Evolutionary conservation across 2,888 invertebrate species (phyloP).

Genomic region (Tinea semifulvella): DNA sequence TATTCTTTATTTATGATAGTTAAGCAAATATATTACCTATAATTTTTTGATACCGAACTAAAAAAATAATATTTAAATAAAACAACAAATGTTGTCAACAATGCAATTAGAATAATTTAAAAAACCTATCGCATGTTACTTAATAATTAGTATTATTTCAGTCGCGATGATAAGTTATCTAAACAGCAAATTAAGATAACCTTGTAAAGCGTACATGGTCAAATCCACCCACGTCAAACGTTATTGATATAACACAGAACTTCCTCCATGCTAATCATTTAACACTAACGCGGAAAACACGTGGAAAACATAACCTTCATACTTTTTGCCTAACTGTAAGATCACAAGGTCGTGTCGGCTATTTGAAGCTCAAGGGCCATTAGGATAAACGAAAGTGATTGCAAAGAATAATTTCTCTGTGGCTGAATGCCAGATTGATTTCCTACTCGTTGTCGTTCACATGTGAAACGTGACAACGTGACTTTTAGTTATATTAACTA

Average conservation of each 20-base stretch:
- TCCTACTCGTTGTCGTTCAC: no score
- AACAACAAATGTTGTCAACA: no score
- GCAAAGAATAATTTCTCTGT: no score
- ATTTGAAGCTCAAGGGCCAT: conserved; percentile 1
- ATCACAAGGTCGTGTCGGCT: neutral
- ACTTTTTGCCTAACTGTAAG: conserved; percentile 10
- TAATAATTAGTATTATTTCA: conserved; percentile 10
- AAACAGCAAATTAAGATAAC: conserved; percentile 13
- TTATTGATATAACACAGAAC: conserved; percentile 11
- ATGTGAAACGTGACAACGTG: no score
- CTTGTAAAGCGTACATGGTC: conserved; percentile 10
- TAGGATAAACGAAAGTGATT: neutral
- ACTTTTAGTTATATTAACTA: no score
- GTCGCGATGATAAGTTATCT: conserved; percentile 8
- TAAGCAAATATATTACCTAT: no score
- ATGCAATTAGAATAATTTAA: no score
- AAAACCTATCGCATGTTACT: neutral
- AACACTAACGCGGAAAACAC: conserved; percentile 12
- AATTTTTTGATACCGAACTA: no score
- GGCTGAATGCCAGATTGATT: no score
- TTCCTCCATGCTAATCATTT: conserved; percentile 10
- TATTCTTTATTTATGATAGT: no score
- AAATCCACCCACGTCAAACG: conserved; percentile 12
- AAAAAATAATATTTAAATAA: no score
- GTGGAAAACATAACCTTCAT: conserved; percentile 12